Conservation (phyloP, 2,113 vertebrate species). For the Mormyrus iriodes region DNA sequence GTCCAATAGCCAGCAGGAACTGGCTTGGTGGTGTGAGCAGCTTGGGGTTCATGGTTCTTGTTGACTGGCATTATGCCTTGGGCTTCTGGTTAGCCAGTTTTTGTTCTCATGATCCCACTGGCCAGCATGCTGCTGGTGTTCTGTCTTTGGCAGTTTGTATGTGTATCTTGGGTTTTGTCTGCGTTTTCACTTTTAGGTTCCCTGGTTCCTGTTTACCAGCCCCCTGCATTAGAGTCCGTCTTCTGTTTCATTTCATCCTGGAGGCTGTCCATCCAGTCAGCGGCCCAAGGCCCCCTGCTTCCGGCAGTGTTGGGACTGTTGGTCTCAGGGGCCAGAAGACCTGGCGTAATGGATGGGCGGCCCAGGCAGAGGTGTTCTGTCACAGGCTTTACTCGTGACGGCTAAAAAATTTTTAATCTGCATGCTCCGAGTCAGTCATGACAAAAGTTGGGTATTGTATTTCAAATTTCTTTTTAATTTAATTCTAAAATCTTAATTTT, state of each 20-base stretch:
- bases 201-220: not conserved
- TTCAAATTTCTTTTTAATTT: not conserved
- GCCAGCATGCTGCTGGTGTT: not conserved
- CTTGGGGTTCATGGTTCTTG: no score
- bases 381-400: not conserved
- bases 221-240: not conserved
- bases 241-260: not conserved
- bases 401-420: not conserved
- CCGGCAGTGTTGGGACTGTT: not conserved
- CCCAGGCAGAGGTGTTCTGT: not conserved
- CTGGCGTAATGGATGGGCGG: not conserved
- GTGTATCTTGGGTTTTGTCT: not conserved
- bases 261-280: not conserved
- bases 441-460: not conserved
- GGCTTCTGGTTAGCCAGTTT: not conserved
- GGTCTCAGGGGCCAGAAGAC: not conserved
- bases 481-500: slow-evolving; percentile 4
- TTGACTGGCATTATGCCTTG: not conserved
- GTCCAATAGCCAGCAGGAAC: no score
- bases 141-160: not conserved
- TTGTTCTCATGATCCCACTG: not conserved
- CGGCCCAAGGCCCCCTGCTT: not conserved
- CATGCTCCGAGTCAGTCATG: not conserved
- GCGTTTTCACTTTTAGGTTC: not conserved
- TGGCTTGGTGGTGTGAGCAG: no score